These are phyloP conservation scores for Megalops cyprinoides DNA, from an alignment of 2,797 vertebrate genomes.

Conservation along the genomic window DNA sequence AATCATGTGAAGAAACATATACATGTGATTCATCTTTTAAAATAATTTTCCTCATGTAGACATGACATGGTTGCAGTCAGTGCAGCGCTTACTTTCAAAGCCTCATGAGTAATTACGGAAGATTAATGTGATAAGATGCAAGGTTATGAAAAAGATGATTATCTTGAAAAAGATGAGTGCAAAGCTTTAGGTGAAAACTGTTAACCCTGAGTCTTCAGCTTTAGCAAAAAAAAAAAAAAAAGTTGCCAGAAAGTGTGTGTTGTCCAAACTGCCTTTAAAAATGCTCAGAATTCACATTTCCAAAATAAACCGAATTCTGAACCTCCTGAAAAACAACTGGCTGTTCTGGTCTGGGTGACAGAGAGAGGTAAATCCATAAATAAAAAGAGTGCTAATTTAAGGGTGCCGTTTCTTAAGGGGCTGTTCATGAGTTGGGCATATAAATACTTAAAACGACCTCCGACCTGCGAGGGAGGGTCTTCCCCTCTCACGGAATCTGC, in stretches of 20 bases:
- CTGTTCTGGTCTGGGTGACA: conserved; percentile 46
- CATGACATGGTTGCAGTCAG: no score
- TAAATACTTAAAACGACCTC: conserved; percentile 59
- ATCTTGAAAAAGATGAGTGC: no score
- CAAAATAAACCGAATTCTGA: conserved; percentile 33
- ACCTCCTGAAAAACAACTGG: conserved; percentile 62
- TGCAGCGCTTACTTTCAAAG: no score
- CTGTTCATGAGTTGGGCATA: conserved; percentile 56
- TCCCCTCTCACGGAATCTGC: conserved; percentile 74
- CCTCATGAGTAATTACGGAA: no score
- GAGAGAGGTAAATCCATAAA: conserved; percentile 57
- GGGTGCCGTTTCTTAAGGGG: conserved; percentile 54
- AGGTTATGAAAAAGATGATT: no score
- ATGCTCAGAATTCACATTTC: neutral
- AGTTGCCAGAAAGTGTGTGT: no score
- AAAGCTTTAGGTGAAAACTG: neutral
- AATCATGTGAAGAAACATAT: neutral
- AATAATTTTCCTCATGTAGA: no score
- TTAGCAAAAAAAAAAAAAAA: neutral
- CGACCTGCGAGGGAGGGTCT: conserved; percentile 57
- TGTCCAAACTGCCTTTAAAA: neutral
- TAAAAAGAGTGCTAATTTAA: conserved; percentile 56
- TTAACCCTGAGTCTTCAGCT: neutral
- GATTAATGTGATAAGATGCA: no score
- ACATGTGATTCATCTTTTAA: no score